Evolutionary conservation across 2,113 vertebrate species (phyloP).

Genomic region (Scomber scombrus): DNA sequence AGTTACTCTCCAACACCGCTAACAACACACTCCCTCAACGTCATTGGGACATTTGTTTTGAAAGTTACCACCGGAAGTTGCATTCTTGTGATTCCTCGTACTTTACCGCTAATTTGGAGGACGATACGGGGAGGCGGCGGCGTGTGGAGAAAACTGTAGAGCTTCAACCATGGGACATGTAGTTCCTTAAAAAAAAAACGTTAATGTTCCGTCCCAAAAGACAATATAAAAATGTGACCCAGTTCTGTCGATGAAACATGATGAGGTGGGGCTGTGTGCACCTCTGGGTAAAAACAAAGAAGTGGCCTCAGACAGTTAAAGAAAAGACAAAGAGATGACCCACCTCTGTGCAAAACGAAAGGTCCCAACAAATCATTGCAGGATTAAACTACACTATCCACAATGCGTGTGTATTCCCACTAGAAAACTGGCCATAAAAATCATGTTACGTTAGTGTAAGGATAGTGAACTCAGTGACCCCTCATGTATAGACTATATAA

Average conservation of each 20-base stretch:
- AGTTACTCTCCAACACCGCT: too few relatives aligned
- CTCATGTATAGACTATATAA: neutral
- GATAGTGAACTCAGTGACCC: neutral
- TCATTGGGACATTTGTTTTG: conserved; percentile 24
- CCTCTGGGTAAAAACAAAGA: neutral
- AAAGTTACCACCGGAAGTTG: conserved; percentile 39
- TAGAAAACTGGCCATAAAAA: neutral
- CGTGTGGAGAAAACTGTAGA: conserved; percentile 50
- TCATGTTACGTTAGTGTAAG: neutral
- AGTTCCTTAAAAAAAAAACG: conserved; percentile 71
- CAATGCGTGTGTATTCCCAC: conserved; percentile 40
- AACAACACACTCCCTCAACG: too few relatives aligned
- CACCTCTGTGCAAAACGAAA: conserved; percentile 12
- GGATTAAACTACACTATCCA: conserved; percentile 71
- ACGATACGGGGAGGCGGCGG: conserved; percentile 70
- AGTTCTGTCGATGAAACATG: neutral
- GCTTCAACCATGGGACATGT: conserved; percentile 80
- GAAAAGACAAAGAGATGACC: conserved; percentile 44
- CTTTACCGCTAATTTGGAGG: conserved; percentile 7
- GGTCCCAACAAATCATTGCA: conserved; percentile 33
- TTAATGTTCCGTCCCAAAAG: conserved; percentile 4
- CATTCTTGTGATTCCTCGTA: fast-evolving
- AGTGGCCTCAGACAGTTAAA: neutral
- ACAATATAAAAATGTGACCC: neutral
- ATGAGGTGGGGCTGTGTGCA: neutral